Base-by-base conservation (phyloP, 2,888 invertebrate species). In the Myopa tessellatipennis region DNA sequence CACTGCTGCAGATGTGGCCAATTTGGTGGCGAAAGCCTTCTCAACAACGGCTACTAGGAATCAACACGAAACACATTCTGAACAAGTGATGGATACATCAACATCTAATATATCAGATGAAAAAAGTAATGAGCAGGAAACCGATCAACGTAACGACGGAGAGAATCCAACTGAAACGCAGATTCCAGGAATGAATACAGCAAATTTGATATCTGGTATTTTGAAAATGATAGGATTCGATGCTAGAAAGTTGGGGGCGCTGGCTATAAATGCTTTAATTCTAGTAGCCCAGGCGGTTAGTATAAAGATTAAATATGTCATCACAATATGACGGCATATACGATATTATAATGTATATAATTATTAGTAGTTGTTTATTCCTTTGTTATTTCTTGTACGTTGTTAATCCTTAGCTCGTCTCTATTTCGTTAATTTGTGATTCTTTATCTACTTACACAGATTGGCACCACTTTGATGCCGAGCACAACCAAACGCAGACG, bases 281-380 rank as follows among this genome's bases (percentile, higher is more conserved):
- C 95, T 95, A 88, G 91, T 96, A 18, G 95, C 96, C 1, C 95
- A 96, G 90, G 91, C 95, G 93, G 96, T 95, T 89, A 90, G 91
- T 88, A n/a, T 58, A 38, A 18, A 55, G 14, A 55, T 8, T n/a
- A 4, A n/a, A 10, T 16, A 55, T 55, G 14, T 50, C 50, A 50
- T 50, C 8, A 50, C 14, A 14, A 8, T 10, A 14, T 8, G 50
- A 10, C 50, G 50, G 50, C 3, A 1, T 50, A 50, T 50, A 50
- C 50, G 8, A 50, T 10, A 50, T 14, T 14, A 50, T 10, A 2
- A 50, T 50, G 14, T 1, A 50, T 8, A 8, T 50, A 14, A 10
- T 10, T 10, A 10, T 50, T 50, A 50, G 50, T 8, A 10, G 50
- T 50, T 50, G 8, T 50, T 50, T 3, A 50, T 50, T 50, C 14